Conservation (phyloP, 1,140 invertebrate species). For the Formica selysi region DNA sequence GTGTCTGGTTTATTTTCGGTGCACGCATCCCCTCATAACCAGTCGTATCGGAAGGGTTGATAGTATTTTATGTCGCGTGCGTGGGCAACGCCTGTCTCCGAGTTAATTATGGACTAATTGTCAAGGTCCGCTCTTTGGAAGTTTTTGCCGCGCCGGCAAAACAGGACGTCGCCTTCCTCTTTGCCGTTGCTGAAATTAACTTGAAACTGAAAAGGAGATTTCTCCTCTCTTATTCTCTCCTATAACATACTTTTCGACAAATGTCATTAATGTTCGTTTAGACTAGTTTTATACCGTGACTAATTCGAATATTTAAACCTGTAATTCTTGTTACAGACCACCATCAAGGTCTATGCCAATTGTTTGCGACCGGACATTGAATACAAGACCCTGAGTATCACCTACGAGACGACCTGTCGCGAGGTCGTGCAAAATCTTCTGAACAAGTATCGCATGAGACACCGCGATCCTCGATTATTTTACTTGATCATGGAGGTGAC, state of each 20-base stretch:
- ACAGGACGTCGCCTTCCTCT: slow-evolving; percentile 64
- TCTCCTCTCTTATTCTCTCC: background rate
- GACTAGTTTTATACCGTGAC: background rate
- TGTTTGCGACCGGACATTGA: slow-evolving; percentile 96
- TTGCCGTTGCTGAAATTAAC: slow-evolving; percentile 12
- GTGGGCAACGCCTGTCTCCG: slow-evolving; percentile 69
- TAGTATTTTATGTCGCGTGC: slow-evolving; percentile 76
- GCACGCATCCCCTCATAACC: slow-evolving; percentile 62
- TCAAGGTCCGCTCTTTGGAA: slow-evolving; percentile 65
- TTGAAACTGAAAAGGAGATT: background rate
- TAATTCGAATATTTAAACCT: background rate
- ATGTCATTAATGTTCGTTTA: background rate
- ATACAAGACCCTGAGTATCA: slow-evolving; percentile 96
- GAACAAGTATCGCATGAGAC: slow-evolving; percentile 96
- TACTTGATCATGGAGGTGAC: slow-evolving; percentile 97
- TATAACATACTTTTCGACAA: background rate
- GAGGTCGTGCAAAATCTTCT: slow-evolving; percentile 94
- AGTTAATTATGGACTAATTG: slow-evolving; percentile 84
- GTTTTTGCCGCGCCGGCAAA: slow-evolving; percentile 36
- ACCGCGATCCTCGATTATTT: slow-evolving; percentile 96
- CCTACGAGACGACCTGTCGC: slow-evolving; percentile 93
- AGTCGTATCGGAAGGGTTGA: slow-evolving; percentile 79
- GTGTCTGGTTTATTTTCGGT: slow-evolving; percentile 81
- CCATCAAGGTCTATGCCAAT: slow-evolving; percentile 96
- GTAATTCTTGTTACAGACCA: slow-evolving; percentile 89